Evolutionary conservation across 2,113 vertebrate genomes (phyloP), one percentile per base, ranked within the genome.

Genomic region (Paralichthys olivaceus): DNA sequence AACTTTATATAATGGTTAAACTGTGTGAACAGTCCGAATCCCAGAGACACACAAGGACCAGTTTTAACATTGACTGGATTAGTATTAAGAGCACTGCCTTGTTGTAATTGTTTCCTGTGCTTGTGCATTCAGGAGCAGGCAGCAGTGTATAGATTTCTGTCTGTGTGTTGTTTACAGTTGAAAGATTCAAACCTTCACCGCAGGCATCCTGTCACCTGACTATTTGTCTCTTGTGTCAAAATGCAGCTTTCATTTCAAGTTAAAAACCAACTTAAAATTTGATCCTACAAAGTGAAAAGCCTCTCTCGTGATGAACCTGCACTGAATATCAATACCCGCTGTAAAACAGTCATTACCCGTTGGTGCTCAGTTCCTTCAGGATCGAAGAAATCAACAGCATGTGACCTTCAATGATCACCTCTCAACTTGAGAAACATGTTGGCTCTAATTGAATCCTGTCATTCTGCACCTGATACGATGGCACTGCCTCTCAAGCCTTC

Each of bases 361-460:
- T 0, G 0, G 69, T 25, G 32, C 70, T 77, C 23, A 17, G 53
- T 67, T 80, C 60, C 70, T 75, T 61, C 53, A 77, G 54, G 80
- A 83, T 76, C 7, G 47, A 71, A 84, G 40, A 55, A 75, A 71
- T 25, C 37, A 65, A 66, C 51, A 59, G 66, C 72, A 32, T 5
- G 22, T 81, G 89, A 88, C 87, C 86, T 84, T 86, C 77, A 75
- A 58, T 63, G 69, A 84, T 80, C 74, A 51, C 37, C 78, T 34
- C 43, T 25, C 57, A 78, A 64, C 70, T 26, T 29, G 17, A 73
- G 66, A 84, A 79, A 75, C 69, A 55, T 25, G 66, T 68, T 25
- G 12, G 49, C 22, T 77, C 57, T 84, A 80, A 88, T 79, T 89
- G 77, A 90, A 82, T 82, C 45, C 83, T 81, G 80, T 84, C 81